phyloP scores from a whole-genome alignment of 2,797 vertebrate species.

The Brachymystax lenok region DNA sequence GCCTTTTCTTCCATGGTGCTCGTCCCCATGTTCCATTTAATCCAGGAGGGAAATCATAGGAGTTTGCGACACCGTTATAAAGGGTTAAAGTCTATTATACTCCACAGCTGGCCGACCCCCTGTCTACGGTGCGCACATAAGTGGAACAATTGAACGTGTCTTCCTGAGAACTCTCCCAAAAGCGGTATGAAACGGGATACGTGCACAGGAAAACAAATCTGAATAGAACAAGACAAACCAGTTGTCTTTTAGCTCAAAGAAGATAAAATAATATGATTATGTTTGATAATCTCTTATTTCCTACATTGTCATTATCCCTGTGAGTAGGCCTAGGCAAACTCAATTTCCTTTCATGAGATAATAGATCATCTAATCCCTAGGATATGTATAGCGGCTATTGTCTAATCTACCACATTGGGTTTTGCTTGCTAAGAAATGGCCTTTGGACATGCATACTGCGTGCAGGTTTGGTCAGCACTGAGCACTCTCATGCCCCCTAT shows the following conservation, averaged over 20 bases:
- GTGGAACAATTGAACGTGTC: too few species aligned
- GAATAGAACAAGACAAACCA: not conserved
- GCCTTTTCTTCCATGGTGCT: not conserved
- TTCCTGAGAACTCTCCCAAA: too few species aligned
- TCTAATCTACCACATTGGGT: not conserved
- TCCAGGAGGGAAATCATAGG: not conserved
- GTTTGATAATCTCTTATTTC: too few species aligned
- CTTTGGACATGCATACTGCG: not conserved
- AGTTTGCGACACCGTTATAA: not conserved
- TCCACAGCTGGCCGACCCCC: conserved; percentile 15
- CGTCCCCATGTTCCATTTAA: not conserved
- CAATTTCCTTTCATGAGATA: not conserved
- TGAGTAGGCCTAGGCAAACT: too few species aligned
- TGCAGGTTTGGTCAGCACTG: too few species aligned
- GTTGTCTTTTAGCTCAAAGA: too few species aligned
- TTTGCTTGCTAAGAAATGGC: not conserved
- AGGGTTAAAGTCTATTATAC: conserved; percentile 18
- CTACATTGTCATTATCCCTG: too few species aligned
- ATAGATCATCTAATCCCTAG: not conserved
- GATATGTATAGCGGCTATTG: not conserved
- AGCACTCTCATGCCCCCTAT: too few species aligned
- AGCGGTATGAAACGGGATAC: too few species aligned
- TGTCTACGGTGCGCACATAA: not conserved
- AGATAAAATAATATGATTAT: not conserved
- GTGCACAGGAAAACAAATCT: not conserved